phyloP scores from a whole-genome alignment of 2,888 invertebrate genomes.

The Plebejus argus region DNA sequence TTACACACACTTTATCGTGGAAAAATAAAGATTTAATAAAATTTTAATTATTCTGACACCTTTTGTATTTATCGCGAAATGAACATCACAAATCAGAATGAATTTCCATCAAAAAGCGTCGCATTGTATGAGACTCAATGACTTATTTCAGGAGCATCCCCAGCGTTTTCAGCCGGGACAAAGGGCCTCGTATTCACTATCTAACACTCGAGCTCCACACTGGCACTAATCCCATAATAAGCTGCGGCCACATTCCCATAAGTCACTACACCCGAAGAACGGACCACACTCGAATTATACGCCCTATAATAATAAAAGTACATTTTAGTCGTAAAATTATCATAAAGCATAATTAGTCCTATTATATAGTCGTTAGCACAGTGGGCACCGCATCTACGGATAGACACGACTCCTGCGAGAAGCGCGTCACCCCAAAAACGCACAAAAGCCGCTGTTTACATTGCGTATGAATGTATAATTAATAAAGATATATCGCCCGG shows the following conservation, averaged over 20 bases:
- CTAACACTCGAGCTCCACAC: conserved; percentile 29
- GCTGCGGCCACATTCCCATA: conserved; percentile 67
- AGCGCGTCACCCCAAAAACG: conserved; percentile 37
- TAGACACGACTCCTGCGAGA: conserved; percentile 55
- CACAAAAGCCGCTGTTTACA: conserved; percentile 74
- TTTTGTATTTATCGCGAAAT: conserved; percentile 7
- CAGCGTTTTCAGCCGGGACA: conserved; percentile 20
- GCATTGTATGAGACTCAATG: conserved; percentile 11
- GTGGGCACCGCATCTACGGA: conserved; percentile 59
- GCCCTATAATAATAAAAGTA: conserved; percentile 58
- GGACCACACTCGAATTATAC: conserved; percentile 59
- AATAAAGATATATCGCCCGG: conserved; percentile 68
- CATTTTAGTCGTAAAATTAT: conserved; percentile 67
- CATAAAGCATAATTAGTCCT: conserved; percentile 74
- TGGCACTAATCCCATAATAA: conserved; percentile 57
- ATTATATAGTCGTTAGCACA: conserved; percentile 72
- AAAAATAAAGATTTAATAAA: background rate
- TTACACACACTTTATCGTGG: background rate
- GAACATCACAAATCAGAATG: background rate
- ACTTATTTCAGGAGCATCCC: conserved; percentile 24
- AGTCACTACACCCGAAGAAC: conserved; percentile 50
- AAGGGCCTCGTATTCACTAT: conserved; percentile 23
- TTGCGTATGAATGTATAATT: conserved; percentile 77
- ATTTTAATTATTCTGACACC: background rate
- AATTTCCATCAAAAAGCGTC: conserved; percentile 18